Evolutionary conservation across 2,888 invertebrate species (phyloP).

Genomic region (Agrochola lychnidis): DNA sequence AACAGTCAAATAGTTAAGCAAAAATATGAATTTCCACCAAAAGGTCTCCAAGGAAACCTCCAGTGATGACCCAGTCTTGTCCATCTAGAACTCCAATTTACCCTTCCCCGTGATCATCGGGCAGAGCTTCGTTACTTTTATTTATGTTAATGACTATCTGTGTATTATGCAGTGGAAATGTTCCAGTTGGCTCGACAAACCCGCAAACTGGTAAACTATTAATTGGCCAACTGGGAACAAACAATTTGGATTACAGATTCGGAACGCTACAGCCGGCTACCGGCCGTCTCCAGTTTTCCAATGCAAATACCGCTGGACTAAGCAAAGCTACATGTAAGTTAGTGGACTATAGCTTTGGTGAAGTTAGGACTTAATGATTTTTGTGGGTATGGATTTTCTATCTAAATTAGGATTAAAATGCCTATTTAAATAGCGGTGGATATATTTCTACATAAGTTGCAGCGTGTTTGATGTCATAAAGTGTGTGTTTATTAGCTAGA

Average conservation of each 20-base stretch:
- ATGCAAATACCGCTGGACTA: constrained; percentile 56
- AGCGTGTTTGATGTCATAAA: too few species aligned
- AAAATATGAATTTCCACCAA: neutral
- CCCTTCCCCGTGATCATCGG: constrained; percentile 20
- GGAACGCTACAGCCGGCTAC: constrained; percentile 48
- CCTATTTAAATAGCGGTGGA: neutral
- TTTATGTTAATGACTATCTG: constrained; percentile 50
- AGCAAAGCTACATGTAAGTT: constrained; percentile 36
- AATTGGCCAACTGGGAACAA: constrained; percentile 64
- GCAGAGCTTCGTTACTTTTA: constrained; percentile 49
- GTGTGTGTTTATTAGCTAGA: neutral
- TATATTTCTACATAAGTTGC: neutral
- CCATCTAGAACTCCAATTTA: constrained; percentile 31
- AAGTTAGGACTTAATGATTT: constrained; percentile 28
- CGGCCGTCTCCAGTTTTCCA: constrained; percentile 53
- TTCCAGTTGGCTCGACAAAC: constrained; percentile 54
- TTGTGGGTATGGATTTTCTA: neutral
- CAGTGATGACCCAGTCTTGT: constrained; percentile 23
- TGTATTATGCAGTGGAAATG: constrained; percentile 55
- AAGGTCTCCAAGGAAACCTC: constrained; percentile 6
- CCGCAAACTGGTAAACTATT: constrained; percentile 63
- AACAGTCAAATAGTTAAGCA: neutral
- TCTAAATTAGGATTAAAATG: neutral
- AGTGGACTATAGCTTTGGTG: neutral
- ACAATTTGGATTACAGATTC: constrained; percentile 67